A percentile compares a stretch with the other conserved stretches of the same genome.
Evolutionary conservation across 2,797 vertebrate species (phyloP).

Genomic region (Psittacula echo): DNA sequence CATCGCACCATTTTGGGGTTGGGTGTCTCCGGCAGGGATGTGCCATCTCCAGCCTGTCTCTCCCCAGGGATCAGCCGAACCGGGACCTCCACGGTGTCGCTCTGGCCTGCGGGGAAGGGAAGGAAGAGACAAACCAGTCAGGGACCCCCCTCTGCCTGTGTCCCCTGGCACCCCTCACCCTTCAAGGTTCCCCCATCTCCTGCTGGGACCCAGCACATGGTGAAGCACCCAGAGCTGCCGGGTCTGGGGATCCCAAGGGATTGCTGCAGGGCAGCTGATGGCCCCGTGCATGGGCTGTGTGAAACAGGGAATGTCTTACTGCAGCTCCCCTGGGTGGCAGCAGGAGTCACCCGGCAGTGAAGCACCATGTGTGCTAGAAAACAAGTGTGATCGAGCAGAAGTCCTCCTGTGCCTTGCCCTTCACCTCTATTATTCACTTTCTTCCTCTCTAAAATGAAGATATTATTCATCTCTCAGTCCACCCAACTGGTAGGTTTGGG

Average conservation of each 20-base stretch:
- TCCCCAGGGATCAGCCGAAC: conserved; percentile 90
- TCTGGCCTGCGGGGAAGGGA: conserved; percentile 57
- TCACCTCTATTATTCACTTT: neutral
- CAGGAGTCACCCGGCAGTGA: neutral
- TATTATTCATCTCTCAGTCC: no score
- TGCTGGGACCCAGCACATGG: neutral
- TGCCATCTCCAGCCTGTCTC: conserved; percentile 96
- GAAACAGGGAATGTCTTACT: neutral
- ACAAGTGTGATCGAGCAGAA: neutral
- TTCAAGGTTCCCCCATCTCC: no score
- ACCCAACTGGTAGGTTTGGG: neutral
- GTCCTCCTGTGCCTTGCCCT: neutral
- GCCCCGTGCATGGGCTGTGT: fast-evolving
- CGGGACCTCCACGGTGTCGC: conserved; percentile 85
- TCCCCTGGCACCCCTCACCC: fast-evolving
- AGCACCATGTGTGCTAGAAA: neutral
- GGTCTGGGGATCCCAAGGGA: neutral
- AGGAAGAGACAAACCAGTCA: neutral
- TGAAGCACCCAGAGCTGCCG: fast-evolving
- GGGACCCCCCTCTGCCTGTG: neutral
- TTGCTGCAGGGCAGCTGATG: fast-evolving
- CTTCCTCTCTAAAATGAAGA: neutral
- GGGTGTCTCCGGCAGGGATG: conserved; percentile 96
- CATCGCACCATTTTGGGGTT: conserved; percentile 91
- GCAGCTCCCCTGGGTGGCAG: neutral